Evolutionary conservation across 1,140 invertebrate species (phyloP).

Genomic region (Drosophila carrolli): DNA sequence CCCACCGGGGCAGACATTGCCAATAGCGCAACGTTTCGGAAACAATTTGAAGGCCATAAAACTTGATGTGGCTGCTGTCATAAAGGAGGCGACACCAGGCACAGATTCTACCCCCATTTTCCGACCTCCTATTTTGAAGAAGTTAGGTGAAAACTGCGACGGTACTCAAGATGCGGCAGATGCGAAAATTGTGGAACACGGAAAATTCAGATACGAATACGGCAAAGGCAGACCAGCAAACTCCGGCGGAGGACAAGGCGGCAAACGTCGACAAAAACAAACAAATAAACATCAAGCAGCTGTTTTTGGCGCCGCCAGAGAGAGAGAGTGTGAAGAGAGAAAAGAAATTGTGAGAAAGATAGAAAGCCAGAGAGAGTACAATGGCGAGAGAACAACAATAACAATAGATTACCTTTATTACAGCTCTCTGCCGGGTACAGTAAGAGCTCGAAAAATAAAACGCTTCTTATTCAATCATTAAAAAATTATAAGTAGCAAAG

Average conservation of each 20-base stretch:
- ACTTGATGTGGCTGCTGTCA: slow-evolving; percentile 70
- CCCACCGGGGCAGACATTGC: slow-evolving; percentile 31
- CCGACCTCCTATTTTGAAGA: slow-evolving; percentile 13
- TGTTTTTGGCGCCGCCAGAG: slow-evolving; percentile 63
- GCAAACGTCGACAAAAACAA: slow-evolving; percentile 59
- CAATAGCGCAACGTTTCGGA: slow-evolving; percentile 75
- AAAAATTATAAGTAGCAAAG: neutral
- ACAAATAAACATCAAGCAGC: slow-evolving; percentile 80
- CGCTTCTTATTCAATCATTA: neutral
- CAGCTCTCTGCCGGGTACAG: slow-evolving; percentile 56
- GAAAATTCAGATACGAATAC: slow-evolving; percentile 24
- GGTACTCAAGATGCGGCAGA: slow-evolving; percentile 44
- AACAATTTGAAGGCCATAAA: slow-evolving; percentile 83
- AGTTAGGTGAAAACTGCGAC: slow-evolving; percentile 50
- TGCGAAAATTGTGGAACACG: slow-evolving; percentile 19
- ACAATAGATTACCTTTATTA: slow-evolving; percentile 7
- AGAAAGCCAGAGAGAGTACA: slow-evolving; percentile 7
- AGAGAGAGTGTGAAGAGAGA: slow-evolving; percentile 5
- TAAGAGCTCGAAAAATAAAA: neutral
- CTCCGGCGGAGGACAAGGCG: slow-evolving; percentile 29
- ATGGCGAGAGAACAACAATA: neutral
- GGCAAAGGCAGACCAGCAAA: slow-evolving; percentile 27
- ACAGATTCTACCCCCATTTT: slow-evolving; percentile 28
- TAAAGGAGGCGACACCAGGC: slow-evolving; percentile 56
- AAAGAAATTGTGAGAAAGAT: slow-evolving; percentile 3